phyloP scores from a whole-genome alignment of 2,113 vertebrate species.

The Elachura formosa region DNA sequence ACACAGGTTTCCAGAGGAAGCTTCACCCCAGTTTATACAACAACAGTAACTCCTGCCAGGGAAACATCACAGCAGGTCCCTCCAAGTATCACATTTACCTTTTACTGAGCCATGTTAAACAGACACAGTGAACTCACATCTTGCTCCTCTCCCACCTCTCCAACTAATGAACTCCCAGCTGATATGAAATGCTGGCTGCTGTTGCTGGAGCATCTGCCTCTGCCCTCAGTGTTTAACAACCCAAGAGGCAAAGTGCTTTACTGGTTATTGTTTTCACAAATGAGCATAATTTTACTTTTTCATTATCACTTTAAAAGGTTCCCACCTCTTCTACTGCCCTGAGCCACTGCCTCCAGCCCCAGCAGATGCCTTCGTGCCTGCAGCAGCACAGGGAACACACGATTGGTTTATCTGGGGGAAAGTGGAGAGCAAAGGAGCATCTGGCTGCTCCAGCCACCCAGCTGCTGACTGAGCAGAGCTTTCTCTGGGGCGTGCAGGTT shows the following conservation, averaged over 20 bases:
- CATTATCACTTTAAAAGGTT: conserved; percentile 7
- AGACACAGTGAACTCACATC: not conserved
- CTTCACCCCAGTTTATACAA: not conserved
- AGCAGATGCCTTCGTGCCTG: not conserved
- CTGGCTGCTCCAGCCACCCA: not conserved
- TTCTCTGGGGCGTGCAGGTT: not conserved
- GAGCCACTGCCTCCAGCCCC: not conserved
- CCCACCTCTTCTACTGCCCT: not conserved
- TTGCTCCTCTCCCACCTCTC: not conserved
- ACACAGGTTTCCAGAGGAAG: not conserved
- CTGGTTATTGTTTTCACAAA: not conserved
- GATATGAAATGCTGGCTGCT: not conserved
- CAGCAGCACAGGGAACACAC: not conserved
- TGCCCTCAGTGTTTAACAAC: not conserved
- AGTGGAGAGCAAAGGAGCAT: not conserved
- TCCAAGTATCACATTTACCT: fast-evolving
- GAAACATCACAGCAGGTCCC: not conserved
- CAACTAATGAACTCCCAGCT: conserved; percentile 21
- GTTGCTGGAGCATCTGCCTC: not conserved
- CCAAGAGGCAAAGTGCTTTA: not conserved
- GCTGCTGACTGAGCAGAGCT: not conserved
- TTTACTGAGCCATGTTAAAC: not conserved
- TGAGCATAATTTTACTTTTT: not conserved
- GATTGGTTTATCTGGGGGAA: not conserved
- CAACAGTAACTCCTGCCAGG: not conserved